Percentiles rank a stretch among this genome's conserved stretches.
phyloP scores from a whole-genome alignment of 2,888 invertebrate species.

The Maniola hyperantus region DNA sequence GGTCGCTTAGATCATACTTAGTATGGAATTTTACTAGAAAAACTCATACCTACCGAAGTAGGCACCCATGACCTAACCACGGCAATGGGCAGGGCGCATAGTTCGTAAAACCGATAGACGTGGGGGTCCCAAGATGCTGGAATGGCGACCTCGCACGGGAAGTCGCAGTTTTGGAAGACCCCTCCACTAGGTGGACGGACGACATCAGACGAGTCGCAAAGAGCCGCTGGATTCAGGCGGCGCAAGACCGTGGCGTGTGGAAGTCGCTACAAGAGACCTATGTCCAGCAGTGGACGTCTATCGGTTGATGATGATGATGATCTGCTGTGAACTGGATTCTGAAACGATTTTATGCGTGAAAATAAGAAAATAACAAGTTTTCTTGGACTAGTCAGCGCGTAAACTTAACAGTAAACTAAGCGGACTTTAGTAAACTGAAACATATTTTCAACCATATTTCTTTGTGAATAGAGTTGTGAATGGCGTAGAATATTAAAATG shows the following conservation, averaged over 20 bases:
- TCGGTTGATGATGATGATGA: too few relatives aligned
- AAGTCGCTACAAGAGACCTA: too few relatives aligned
- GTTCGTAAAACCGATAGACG: too few relatives aligned
- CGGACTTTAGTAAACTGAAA: neutral
- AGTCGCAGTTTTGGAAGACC: too few relatives aligned
- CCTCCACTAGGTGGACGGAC: too few relatives aligned
- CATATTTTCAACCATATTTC: neutral
- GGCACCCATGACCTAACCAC: neutral
- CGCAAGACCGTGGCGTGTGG: too few relatives aligned
- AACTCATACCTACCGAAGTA: neutral
- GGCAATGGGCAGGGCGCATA: too few relatives aligned
- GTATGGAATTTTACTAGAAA: neutral
- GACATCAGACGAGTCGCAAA: too few relatives aligned
- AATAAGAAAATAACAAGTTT: slow-evolving; percentile 5
- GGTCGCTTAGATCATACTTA: slow-evolving; percentile 3
- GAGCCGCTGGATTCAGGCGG: too few relatives aligned
- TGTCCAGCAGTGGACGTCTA: too few relatives aligned
- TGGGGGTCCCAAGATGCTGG: too few relatives aligned
- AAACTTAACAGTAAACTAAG: slow-evolving; percentile 11
- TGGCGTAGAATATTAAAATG: neutral
- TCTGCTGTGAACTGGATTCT: slow-evolving; percentile 18
- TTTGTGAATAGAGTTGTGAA: neutral
- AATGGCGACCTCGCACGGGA: too few relatives aligned
- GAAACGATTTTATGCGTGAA: slow-evolving; percentile 3
- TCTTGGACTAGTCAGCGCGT: slow-evolving; percentile 1